phyloP scores from a whole-genome alignment of 1,140 invertebrate genomes.

The Daktulosphaira vitifoliae region DNA sequence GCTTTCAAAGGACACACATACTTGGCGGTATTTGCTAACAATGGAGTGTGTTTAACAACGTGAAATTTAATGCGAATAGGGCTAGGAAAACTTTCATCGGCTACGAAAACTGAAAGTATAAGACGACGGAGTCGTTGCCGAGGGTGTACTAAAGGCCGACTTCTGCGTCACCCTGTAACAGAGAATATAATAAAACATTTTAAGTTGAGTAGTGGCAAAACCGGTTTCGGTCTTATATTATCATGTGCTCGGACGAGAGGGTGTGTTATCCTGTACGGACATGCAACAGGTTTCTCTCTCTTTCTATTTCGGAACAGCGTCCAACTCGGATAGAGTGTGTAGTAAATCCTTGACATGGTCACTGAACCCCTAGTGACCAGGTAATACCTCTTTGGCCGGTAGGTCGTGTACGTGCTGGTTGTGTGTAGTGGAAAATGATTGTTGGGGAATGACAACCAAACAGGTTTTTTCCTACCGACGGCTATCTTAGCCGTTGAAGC shows the following conservation, averaged over 20 bases:
- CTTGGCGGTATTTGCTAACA: no score
- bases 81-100: no score
- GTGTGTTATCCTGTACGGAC: constrained; percentile 25
- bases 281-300: constrained; percentile 25
- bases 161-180: neutral
- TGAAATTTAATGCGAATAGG: no score
- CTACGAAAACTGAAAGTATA: no score
- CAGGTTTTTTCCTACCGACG: constrained; percentile 12
- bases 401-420: constrained; percentile 16
- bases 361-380: constrained; percentile 31
- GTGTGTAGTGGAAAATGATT: constrained; percentile 15
- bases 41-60: no score
- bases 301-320: neutral
- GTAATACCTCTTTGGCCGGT: constrained; percentile 19
- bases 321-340: constrained; percentile 2
- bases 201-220: constrained; percentile 7
- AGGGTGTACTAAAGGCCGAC: no score
- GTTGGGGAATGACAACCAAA: constrained; percentile 33
- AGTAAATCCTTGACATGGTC: constrained; percentile 34
- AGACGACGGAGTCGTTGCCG: no score
- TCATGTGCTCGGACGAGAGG: constrained; percentile 12
- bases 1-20: no score
- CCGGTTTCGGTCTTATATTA: constrained; percentile 23
- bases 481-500: neutral
- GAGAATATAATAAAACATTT: neutral